Conservation (phyloP, 1,140 invertebrate species). For the Charaxes varanes region DNA sequence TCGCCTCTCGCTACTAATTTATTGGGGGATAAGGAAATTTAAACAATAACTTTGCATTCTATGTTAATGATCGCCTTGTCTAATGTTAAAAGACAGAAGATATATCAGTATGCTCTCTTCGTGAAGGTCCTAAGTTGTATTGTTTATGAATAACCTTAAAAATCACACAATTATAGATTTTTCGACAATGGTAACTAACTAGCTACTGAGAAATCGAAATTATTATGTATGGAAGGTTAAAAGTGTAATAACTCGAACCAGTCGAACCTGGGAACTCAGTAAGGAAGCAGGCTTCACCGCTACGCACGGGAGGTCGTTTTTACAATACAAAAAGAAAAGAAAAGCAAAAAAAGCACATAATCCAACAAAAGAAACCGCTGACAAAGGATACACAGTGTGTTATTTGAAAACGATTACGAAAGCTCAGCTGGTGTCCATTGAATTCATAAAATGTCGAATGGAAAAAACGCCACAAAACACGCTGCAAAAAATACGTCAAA, state of each 20-base stretch:
- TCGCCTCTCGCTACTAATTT: slow-evolving; percentile 15
- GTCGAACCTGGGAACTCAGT: no score
- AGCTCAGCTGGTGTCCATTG: slow-evolving; percentile 12
- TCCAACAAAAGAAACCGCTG: slow-evolving; percentile 11
- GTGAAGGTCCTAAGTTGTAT: no score
- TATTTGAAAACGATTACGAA: slow-evolving; percentile 16
- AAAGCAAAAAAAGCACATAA: slow-evolving; percentile 1
- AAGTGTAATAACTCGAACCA: no score
- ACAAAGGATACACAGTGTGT: slow-evolving; percentile 3
- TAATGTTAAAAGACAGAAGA: no score
- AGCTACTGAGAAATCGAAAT: no score
- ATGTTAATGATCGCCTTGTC: no score
- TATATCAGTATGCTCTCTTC: no score
- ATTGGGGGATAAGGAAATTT: slow-evolving; percentile 5
- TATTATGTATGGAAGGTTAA: no score
- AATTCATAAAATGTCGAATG: slow-evolving; percentile 6
- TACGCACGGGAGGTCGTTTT: no score
- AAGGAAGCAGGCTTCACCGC: no score
- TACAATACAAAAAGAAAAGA: slow-evolving; percentile 1
- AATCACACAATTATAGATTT: neutral
- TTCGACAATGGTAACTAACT: neutral
- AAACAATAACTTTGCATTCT: slow-evolving; percentile 5
- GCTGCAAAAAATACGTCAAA: slow-evolving; percentile 9
- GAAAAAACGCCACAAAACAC: slow-evolving; percentile 3
- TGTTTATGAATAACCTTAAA: no score